phyloP scores from a whole-genome alignment of 2,113 vertebrate species.

The Xyliphius kryptos region DNA sequence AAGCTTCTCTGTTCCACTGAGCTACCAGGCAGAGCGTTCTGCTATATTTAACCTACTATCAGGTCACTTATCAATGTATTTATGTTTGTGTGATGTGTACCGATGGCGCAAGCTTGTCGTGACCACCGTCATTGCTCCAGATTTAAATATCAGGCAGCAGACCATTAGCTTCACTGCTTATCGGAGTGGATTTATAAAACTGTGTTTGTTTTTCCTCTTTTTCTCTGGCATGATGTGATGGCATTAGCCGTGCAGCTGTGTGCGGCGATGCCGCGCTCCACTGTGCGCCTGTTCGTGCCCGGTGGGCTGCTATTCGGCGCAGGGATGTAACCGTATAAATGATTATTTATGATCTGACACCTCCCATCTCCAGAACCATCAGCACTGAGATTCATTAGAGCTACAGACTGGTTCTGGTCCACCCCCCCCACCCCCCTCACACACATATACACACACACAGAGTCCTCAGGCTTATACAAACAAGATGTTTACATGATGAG shows the following conservation, averaged over 20 bases:
- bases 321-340: constrained; percentile 65
- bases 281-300: constrained; percentile 48
- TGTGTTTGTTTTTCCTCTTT: constrained; percentile 6
- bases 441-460: constrained; percentile 35
- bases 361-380: constrained; percentile 66
- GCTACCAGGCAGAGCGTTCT: too few species aligned
- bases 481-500: constrained; percentile 35
- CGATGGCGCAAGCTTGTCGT: constrained; percentile 4
- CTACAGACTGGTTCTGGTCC: constrained; percentile 58
- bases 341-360: constrained; percentile 77
- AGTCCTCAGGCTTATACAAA: constrained; percentile 31
- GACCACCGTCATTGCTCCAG: constrained; percentile 6
- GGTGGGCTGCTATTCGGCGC: constrained; percentile 57
- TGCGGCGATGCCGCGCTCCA: constrained; percentile 31
- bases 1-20: too few species aligned
- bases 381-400: constrained; percentile 68
- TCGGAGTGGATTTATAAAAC: constrained; percentile 34
- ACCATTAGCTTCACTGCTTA: constrained; percentile 28
- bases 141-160: constrained; percentile 21
- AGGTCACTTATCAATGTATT: not conserved
- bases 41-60: too few species aligned
- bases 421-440: constrained; percentile 29
- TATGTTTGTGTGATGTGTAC: constrained; percentile 8
- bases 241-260: constrained; percentile 53
- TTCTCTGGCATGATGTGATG: constrained; percentile 32